Conservation (phyloP, 2,888 invertebrate species). For the Amiota minor region DNA sequence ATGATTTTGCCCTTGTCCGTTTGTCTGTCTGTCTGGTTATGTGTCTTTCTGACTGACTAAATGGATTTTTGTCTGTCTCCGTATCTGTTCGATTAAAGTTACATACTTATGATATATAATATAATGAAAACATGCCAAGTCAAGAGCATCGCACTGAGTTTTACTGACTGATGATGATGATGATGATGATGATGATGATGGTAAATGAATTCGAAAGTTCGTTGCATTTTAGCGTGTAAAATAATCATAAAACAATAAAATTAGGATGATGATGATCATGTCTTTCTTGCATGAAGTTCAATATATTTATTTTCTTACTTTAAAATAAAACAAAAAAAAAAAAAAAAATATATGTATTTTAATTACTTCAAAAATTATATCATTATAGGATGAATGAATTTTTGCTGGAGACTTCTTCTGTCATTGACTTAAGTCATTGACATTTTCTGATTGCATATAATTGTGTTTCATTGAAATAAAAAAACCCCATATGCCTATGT, state of each 20-base stretch:
- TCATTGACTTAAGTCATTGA: conserved; percentile 38
- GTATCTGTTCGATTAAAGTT: neutral
- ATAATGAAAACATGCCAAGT: too few relatives aligned
- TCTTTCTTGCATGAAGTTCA: conserved; percentile 46
- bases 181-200: too few relatives aligned
- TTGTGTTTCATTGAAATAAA: conserved; percentile 31
- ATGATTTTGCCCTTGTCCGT: conserved; percentile 40
- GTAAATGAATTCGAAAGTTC: conserved; percentile 11
- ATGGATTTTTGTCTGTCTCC: too few relatives aligned
- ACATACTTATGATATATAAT: neutral
- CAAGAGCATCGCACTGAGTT: neutral
- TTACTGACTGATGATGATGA: neutral
- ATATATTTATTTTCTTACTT: conserved; percentile 55
- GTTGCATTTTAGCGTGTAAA: conserved; percentile 16
- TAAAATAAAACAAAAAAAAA: conserved; percentile 18
- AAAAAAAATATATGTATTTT: conserved; percentile 5
- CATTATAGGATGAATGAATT: conserved; percentile 30
- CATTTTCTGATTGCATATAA: conserved; percentile 18
- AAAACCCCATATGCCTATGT: conserved; percentile 8
- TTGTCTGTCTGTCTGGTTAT: neutral
- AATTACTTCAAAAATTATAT: conserved; percentile 45
- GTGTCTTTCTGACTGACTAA: too few relatives aligned
- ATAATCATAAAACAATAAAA: neutral
- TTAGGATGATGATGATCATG: neutral
- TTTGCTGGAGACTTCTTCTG: neutral